A percentile compares a stretch with the other conserved stretches of the same genome.
Conservation (phyloP, 1,140 invertebrate species). For the Euura lappo region DNA sequence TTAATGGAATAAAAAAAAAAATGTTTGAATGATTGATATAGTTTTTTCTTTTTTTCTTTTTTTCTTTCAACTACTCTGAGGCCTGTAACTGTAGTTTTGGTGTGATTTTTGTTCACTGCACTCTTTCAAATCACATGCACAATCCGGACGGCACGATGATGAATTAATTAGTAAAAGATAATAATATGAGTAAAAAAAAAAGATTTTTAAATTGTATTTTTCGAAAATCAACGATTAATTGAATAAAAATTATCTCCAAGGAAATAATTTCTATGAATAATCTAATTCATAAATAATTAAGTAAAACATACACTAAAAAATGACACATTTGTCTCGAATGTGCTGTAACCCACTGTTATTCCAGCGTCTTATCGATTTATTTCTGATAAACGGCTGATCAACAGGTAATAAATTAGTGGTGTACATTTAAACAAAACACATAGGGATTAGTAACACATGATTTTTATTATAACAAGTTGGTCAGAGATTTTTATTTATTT, state of each 20-base stretch:
- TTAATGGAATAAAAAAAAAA: no score
- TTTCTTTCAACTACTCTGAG: constrained; percentile 26
- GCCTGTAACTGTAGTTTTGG: constrained; percentile 25
- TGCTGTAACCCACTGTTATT: constrained; percentile 26
- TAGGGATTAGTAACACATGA: constrained; percentile 36
- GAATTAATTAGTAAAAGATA: no score
- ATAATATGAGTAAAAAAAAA: no score
- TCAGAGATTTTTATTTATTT: not conserved
- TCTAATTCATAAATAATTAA: constrained; percentile 7
- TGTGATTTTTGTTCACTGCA: constrained; percentile 11
- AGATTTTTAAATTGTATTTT: no score
- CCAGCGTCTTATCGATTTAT: constrained; percentile 17
- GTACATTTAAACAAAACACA: constrained; percentile 29
- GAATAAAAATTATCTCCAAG: not conserved
- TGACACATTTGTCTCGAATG: constrained; percentile 29
- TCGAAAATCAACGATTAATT: no score
- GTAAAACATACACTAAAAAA: constrained; percentile 4
- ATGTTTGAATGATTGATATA: constrained; percentile 2
- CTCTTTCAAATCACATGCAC: constrained; percentile 30
- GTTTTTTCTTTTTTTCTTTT: constrained; percentile 20
- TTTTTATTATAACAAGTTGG: constrained; percentile 40
- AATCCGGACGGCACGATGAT: not conserved
- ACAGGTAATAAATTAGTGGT: constrained; percentile 22
- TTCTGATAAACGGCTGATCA: not conserved
- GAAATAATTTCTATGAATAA: not conserved